These are phyloP conservation scores for Neodiprion fabricii DNA, from an alignment of 1,140 invertebrate species.

Conservation along the genomic window DNA sequence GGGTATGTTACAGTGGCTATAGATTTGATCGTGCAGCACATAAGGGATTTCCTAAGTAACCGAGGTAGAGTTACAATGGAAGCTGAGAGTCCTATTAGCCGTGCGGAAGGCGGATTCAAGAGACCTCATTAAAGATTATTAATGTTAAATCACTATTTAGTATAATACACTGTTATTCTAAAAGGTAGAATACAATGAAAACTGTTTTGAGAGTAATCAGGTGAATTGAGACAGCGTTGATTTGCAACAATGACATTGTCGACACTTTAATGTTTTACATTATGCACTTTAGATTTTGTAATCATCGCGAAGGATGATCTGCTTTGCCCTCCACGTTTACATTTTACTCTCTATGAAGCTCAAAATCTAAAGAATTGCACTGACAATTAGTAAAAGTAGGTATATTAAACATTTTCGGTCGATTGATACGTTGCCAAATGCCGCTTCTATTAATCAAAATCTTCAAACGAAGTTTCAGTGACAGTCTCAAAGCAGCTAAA, in stretches of 20 bases:
- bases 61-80: slow-evolving; percentile 53
- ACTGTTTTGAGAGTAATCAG: background rate
- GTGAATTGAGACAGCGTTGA: background rate
- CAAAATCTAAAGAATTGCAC: no score
- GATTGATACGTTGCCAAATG: background rate
- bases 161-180: background rate
- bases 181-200: background rate
- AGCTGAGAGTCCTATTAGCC: slow-evolving; percentile 47
- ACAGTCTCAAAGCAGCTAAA: background rate
- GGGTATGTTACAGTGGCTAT: slow-evolving; percentile 80
- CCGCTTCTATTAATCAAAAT: background rate
- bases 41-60: slow-evolving; percentile 79
- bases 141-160: background rate
- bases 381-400: no score
- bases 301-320: no score
- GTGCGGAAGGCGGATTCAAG: slow-evolving; percentile 44
- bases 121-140: slow-evolving; percentile 52
- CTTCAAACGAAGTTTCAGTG: background rate
- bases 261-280: no score
- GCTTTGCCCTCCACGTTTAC: no score
- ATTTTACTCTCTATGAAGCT: no score
- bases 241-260: background rate
- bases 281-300: no score
- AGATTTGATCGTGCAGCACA: slow-evolving; percentile 93
- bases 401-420: background rate